Base-by-base conservation (phyloP, 2,888 invertebrate species). In the Alloscopus bannaensis region DNA sequence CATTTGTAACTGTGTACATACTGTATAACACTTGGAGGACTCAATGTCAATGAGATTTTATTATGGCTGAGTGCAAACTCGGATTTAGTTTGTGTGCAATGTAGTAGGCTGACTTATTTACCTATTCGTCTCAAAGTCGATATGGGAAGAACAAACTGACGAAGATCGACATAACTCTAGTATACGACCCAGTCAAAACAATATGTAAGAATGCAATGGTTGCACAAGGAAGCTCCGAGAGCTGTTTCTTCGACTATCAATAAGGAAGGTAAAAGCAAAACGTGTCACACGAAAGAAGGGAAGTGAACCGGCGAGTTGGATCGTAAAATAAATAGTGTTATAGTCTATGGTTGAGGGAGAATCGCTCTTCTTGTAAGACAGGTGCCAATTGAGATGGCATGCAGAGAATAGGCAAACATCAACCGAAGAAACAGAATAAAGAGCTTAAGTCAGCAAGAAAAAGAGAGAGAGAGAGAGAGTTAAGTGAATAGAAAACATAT, bases 261-360 rank as follows among this genome's bases (percentile, higher is more conserved):
- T 16, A 45, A 45, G 45, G n/a, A 45, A 45, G 45, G 45, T 45
- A 45, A 45, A 45, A 16, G 24, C 20, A 22, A 16, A 66, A 20
- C 18, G 31, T 22, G 59, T 59, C 36, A 36, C n/a, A 59, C 6
- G 28, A 26, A 13, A 24, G 52, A 22, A 52, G 47, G 28, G 18
- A 13, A 55, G 1, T 18, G 31, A 22, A 18, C 18, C 18, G 6
- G 8, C 11, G 16, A 68, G 40, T 40, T 16, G 52, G 42, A 42
- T 71, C 62, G 52, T 52, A 64, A 72, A 72, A 72, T 72, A 71
- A 71, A 72, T 72, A 72, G 62, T 64, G 28, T 62, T 72, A 55
- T 40, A 42, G 55, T 55, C 62, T 62, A 72, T 72, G 72, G 64
- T 64, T 72, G 72, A 55, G 47, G 52, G 36, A 55, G 2, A 22